A percentile compares a stretch with the other conserved stretches of the same genome.
These are phyloP conservation scores for Oryzias dopingdopingensis DNA, from an alignment of 2,797 vertebrate species.

Conservation along the genomic window DNA sequence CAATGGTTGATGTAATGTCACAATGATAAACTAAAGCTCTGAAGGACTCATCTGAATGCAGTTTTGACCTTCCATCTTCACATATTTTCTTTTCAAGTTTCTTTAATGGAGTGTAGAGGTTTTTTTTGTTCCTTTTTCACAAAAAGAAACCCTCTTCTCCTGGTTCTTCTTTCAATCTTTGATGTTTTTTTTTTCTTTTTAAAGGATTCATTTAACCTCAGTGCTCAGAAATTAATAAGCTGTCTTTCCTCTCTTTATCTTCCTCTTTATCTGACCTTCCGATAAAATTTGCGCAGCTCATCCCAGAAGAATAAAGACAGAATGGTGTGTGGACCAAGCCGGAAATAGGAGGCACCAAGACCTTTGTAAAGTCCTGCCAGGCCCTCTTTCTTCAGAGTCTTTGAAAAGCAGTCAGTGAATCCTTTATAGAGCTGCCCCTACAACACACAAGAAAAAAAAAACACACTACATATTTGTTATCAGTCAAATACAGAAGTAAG, in stretches of 20 bases:
- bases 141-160: slow-evolving; percentile 5
- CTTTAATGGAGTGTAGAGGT: slow-evolving; percentile 32
- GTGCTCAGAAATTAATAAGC: slow-evolving; percentile 42
- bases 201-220: slow-evolving; percentile 26
- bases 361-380: slow-evolving; percentile 81
- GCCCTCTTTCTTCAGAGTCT: slow-evolving; percentile 77
- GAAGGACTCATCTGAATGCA: neutral
- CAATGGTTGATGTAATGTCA: neutral
- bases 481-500: too few species aligned
- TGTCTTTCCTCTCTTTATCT: slow-evolving; percentile 16
- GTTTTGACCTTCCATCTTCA: neutral
- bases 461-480: neutral
- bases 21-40: neutral
- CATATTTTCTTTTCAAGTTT: slow-evolving; percentile 7
- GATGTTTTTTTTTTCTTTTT: slow-evolving; percentile 30
- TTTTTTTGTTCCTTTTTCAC: slow-evolving; percentile 18
- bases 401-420: slow-evolving; percentile 76
- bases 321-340: slow-evolving; percentile 82
- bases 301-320: slow-evolving; percentile 83
- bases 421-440: slow-evolving; percentile 78
- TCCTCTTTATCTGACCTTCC: slow-evolving; percentile 62
- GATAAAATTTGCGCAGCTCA: slow-evolving; percentile 73
- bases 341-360: slow-evolving; percentile 82
- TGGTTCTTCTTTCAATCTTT: slow-evolving; percentile 22
- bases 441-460: slow-evolving; percentile 6